Evolutionary conservation across 1,140 invertebrate species (phyloP).

Genomic region (Panulirus ornatus): DNA sequence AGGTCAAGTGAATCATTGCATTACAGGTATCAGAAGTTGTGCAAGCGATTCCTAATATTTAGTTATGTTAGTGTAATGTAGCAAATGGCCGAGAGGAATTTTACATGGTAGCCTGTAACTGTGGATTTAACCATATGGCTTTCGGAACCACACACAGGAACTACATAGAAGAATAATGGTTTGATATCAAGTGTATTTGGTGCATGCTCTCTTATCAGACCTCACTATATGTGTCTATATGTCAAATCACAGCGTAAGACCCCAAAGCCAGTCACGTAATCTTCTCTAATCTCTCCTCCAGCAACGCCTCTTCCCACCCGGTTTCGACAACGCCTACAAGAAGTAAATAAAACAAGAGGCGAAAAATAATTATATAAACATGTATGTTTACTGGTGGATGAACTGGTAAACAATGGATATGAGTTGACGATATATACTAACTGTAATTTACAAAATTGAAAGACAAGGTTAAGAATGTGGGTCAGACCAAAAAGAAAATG

Average conservation of each 20-base stretch:
- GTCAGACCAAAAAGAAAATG: too few relatives aligned
- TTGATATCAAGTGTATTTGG: neutral
- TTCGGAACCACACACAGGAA: neutral
- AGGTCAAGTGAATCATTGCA: too few relatives aligned
- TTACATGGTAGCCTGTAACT: neutral
- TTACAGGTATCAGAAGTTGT: too few relatives aligned
- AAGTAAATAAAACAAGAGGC: neutral
- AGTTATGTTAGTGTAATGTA: neutral
- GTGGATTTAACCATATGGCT: neutral
- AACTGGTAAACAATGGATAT: too few relatives aligned
- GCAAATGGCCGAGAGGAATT: neutral
- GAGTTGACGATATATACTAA: too few relatives aligned
- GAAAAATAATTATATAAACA: neutral
- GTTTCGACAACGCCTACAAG: constrained; percentile 37
- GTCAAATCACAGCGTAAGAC: neutral
- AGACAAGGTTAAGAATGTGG: too few relatives aligned
- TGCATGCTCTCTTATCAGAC: neutral
- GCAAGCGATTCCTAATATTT: neutral
- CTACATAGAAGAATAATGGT: neutral
- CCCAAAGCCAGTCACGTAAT: neutral
- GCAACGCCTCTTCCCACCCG: constrained; percentile 51
- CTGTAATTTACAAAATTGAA: too few relatives aligned
- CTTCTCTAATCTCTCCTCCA: constrained; percentile 9
- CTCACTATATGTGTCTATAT: neutral
- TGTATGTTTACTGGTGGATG: neutral